Evolutionary conservation across 2,113 vertebrate species (phyloP).

Genomic region (Danionella cerebrum): DNA sequence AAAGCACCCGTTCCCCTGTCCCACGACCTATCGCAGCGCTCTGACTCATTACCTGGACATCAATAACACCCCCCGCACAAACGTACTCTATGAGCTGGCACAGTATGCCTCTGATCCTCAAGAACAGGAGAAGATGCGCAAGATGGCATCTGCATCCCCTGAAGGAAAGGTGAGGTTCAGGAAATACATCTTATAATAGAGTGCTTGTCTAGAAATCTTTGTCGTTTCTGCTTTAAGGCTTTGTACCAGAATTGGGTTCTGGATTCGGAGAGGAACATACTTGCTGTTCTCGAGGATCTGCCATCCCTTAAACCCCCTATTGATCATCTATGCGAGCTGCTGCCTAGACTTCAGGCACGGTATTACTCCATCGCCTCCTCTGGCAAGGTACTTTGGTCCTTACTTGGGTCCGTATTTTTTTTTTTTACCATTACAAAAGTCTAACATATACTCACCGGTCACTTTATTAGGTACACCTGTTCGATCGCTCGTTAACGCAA

Average conservation of each 20-base stretch:
- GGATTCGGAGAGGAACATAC: conserved; percentile 74
- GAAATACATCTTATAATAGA: too few species aligned
- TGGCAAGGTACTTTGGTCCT: conserved; percentile 71
- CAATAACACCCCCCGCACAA: conserved; percentile 76
- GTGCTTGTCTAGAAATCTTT: too few species aligned
- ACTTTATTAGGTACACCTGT: too few species aligned
- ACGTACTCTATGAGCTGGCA: conserved; percentile 78
- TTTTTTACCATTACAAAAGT: too few species aligned
- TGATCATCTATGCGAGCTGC: conserved; percentile 78
- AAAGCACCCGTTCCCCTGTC: conserved; percentile 81
- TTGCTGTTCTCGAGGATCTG: conserved; percentile 78
- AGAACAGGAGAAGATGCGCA: conserved; percentile 74
- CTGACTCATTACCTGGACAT: conserved; percentile 82
- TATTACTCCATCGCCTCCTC: conserved; percentile 84
- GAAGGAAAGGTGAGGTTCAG: conserved; percentile 78
- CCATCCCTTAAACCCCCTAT: conserved; percentile 71
- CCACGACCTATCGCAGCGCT: conserved; percentile 75
- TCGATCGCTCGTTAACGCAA: too few species aligned
- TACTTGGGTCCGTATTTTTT: neutral
- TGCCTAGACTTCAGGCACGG: conserved; percentile 77
- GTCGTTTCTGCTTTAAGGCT: conserved; percentile 44
- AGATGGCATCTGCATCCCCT: conserved; percentile 70
- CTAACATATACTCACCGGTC: too few species aligned
- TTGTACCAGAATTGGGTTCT: conserved; percentile 78
- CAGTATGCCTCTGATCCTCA: conserved; percentile 63